These are phyloP conservation scores for Chaetops frenatus DNA, from an alignment of 2,113 vertebrate species.

Conservation along the genomic window DNA sequence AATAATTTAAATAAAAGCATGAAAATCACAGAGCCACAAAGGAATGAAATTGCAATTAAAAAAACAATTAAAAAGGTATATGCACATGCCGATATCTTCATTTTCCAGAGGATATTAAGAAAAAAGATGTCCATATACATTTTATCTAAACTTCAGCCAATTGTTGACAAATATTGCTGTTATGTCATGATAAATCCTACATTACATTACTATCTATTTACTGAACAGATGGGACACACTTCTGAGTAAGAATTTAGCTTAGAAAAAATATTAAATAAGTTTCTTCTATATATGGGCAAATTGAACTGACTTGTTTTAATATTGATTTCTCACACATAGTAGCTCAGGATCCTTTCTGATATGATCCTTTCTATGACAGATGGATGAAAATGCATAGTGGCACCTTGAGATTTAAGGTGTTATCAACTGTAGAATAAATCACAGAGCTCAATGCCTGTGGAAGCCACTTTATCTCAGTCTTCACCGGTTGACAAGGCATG, in stretches of 20 bases:
- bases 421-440: conserved; percentile 45
- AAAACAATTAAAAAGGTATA: neutral
- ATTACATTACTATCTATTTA: neutral
- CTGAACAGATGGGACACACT: neutral
- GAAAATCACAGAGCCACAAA: neutral
- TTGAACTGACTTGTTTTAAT: neutral
- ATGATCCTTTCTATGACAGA: neutral
- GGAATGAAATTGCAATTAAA: neutral
- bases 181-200: neutral
- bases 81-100: neutral
- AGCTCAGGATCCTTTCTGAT: neutral
- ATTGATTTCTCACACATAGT: neutral
- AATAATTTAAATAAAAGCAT: neutral
- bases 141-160: neutral
- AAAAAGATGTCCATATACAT: neutral
- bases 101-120: neutral
- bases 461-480: conserved; percentile 56
- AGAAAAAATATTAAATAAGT: neutral
- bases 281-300: neutral
- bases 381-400: conserved; percentile 15
- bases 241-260: neutral
- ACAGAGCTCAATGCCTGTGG: conserved; percentile 16
- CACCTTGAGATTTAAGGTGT: conserved; percentile 46
- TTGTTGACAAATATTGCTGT: neutral
- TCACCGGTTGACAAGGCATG: conserved; percentile 33